phyloP scores from a whole-genome alignment of 2,888 invertebrate species.

The Catocala nupta region DNA sequence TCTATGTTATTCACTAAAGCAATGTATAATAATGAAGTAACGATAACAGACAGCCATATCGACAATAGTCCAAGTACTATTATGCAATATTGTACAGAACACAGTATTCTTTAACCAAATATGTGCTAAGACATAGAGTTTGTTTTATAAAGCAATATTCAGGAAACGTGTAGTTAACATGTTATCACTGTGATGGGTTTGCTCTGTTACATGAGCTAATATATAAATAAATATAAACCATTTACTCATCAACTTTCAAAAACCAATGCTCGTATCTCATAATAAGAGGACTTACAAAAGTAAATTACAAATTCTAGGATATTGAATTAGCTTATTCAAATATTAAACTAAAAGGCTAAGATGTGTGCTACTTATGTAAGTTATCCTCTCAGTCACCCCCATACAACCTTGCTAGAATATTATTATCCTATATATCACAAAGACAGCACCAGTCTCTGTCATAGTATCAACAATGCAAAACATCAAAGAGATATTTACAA shows the following conservation, averaged over 20 bases:
- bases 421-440: slow-evolving; percentile 42
- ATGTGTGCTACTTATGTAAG: slow-evolving; percentile 24
- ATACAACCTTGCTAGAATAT: slow-evolving; percentile 35
- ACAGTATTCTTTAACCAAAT: slow-evolving; percentile 27
- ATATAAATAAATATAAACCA: slow-evolving; percentile 56
- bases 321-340: background rate
- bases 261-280: slow-evolving; percentile 24
- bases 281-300: slow-evolving; percentile 30
- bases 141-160: slow-evolving; percentile 45
- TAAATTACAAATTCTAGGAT: slow-evolving; percentile 1
- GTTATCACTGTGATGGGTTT: slow-evolving; percentile 39
- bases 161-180: slow-evolving; percentile 48
- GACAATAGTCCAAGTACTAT: slow-evolving; percentile 34
- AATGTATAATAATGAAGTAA: slow-evolving; percentile 38
- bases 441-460: slow-evolving; percentile 31
- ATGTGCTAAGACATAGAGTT: slow-evolving; percentile 45
- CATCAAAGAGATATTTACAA: slow-evolving; percentile 59
- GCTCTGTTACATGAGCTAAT: slow-evolving; percentile 45
- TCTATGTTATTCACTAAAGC: slow-evolving; percentile 53
- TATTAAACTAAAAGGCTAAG: background rate
- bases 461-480: slow-evolving; percentile 32
- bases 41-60: slow-evolving; percentile 40
- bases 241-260: slow-evolving; percentile 45
- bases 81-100: slow-evolving; percentile 32
- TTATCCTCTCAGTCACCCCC: slow-evolving; percentile 22